Evolutionary conservation across 2,797 vertebrate genomes (phyloP).

Genomic region (Falco berigora): DNA sequence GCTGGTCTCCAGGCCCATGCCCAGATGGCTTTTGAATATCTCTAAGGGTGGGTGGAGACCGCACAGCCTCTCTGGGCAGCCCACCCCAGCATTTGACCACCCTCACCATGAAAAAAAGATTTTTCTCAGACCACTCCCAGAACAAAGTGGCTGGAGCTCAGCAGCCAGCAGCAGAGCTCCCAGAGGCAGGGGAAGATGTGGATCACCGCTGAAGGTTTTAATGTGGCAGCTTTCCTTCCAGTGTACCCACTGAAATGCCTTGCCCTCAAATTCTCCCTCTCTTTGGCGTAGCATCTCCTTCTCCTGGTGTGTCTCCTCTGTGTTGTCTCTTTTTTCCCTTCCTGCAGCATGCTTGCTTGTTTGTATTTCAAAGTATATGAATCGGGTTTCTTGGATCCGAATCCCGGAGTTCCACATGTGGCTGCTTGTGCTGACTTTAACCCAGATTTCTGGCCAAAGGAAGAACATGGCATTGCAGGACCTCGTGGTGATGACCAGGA

Average conservation of each 20-base stretch:
- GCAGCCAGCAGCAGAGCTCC: neutral
- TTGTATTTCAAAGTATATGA: neutral
- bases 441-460: neutral
- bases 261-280: neutral
- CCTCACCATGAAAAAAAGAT: neutral
- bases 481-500: too few species aligned
- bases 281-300: neutral
- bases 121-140: neutral
- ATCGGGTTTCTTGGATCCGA: neutral
- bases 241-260: neutral
- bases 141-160: neutral
- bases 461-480: neutral
- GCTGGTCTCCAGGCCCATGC: neutral
- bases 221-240: neutral
- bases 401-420: neutral
- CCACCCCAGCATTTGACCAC: neutral
- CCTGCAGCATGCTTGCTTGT: neutral
- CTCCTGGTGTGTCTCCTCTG: neutral
- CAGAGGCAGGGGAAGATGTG: neutral
- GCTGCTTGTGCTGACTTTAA: neutral
- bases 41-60: neutral
- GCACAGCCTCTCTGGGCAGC: neutral
- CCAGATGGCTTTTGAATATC: neutral
- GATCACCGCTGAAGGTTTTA: neutral
- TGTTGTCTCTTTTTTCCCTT: neutral